Evolutionary conservation across 1,140 invertebrate genomes (phyloP), one percentile per base, ranked within the genome.

Genomic region (Sipha flava): DNA sequence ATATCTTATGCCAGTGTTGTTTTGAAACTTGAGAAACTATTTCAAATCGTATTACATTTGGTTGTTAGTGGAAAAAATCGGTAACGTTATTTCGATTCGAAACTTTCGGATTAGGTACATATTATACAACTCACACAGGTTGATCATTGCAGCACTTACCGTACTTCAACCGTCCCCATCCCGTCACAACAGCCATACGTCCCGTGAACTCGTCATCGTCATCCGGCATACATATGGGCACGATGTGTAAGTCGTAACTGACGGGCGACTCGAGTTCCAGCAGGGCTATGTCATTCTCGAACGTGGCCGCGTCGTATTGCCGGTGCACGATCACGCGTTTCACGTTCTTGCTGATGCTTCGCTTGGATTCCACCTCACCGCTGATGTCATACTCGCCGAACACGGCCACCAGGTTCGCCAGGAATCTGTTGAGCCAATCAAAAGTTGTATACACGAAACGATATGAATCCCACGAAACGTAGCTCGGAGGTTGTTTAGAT

Each of bases 371-470:
- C 81, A 92, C 85, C 82, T 95, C 92, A 0, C 92, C 92, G 2
- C 92, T 93, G 82, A 96, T 92, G 84, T 97, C 95, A 84, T 92
- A 94, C 84, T 96, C 95, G 1, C 95, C 95, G 82, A 97, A 92
- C 4, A 97, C 93, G 0, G 95, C 94, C 14, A 96, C 91, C 77
- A 97, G 85, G 0, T 94, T 95, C 2, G 94, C 94, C 54, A 97
- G 86, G 85, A 97, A 96, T 79, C 94, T 95, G 85, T 3, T 84
- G 85, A 14, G 37, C 5, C 37, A 10, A 10, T 4, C 37, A 10
- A 4, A 10, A 6, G 37, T 6, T 4, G 10, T 40, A 40, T 6
- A 4, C 5, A 40, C 37, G 37, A 10, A 40, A 40, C 37, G 37
- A 6, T 40, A 6, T 10, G 37, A n/a, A n/a, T n/a, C n/a, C n/a